A percentile compares a stretch with the other conserved stretches of the same genome.
Conservation (phyloP, 2,113 vertebrate genomes). For the Clupea harengus region DNA sequence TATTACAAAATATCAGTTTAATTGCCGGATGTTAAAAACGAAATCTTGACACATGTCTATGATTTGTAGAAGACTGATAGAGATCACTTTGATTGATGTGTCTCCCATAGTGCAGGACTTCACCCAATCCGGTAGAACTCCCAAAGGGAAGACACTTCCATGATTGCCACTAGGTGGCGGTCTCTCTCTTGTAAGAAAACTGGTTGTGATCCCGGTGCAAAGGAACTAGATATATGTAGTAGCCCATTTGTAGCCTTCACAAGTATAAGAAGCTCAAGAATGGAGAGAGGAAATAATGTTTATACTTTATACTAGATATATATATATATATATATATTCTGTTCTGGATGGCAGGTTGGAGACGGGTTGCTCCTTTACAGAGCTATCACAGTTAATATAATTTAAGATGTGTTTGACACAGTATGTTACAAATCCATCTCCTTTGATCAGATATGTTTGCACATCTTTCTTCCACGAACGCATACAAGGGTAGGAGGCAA, state of each 20-base stretch:
- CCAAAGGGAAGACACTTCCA: not conserved
- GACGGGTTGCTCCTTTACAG: not conserved
- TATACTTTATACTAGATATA: not conserved
- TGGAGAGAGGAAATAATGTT: not conserved
- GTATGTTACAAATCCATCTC: too few species aligned
- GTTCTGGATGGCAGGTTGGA: not conserved
- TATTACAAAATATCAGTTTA: too few species aligned
- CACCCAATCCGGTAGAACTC: too few species aligned
- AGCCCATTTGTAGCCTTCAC: not conserved
- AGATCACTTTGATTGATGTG: too few species aligned
- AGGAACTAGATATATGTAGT: not conserved
- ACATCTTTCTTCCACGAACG: too few species aligned
- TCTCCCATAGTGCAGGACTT: too few species aligned
- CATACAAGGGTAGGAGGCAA: too few species aligned
- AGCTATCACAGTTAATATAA: not conserved
- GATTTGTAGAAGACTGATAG: too few species aligned
- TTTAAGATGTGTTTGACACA: too few species aligned
- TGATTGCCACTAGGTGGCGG: not conserved
- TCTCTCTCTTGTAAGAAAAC: not conserved
- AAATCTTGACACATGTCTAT: too few species aligned
- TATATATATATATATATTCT: not conserved
- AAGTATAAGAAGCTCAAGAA: not conserved
- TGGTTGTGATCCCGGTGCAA: not conserved
- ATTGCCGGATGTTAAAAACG: too few species aligned
- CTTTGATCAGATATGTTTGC: too few species aligned